Base-by-base conservation (phyloP, 2,113 vertebrate genomes). In the Lates calcarifer region DNA sequence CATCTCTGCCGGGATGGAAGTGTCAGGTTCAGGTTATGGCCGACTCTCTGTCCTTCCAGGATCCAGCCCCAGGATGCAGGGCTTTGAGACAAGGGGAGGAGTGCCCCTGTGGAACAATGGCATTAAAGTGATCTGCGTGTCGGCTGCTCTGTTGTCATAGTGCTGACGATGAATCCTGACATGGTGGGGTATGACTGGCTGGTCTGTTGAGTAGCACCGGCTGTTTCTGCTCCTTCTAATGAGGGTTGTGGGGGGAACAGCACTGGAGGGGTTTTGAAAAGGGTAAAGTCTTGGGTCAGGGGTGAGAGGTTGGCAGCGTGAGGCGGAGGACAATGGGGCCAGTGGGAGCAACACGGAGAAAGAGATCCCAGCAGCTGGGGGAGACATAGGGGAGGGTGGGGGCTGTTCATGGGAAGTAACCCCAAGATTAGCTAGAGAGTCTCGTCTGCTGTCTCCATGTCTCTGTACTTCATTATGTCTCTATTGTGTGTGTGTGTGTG, bases 241-340 rank as follows among this genome's bases (percentile, higher is more conserved):
- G 72, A 78, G 81, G 74, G 68, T 33, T 66, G 63, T 2, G 22
- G 78, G 45, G 57, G 70, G 63, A 35, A 28, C 15, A 15, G 74
- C 0, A 35, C 47, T 49, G 53, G 58, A 78, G 81, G 70, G 66
- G n/a, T n/a, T 81, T 86, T 84, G 60, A 83, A 77, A 79, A 80
- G 83, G 84, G 66, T 88, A 73, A 88, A 91, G 81, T 90, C 67
- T 69, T 17, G 85, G 91, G 92, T 95, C 90, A 93, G 82, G 82
- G 94, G 91, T 92, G 90, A 91, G 89, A 91, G 87, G 83, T 90
- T 88, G 89, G 89, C 72, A 77, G 87, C 76, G 66, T 86, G 83
- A 89, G 75, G 84, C 7, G 6, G 29, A 45, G 79, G 68, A 93
- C 91, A 94, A 94, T 90, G 58, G 85, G 47, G 45, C 55, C 17